Base-by-base conservation (phyloP, 2,888 invertebrate genomes). In the Drosophila quinaria region DNA sequence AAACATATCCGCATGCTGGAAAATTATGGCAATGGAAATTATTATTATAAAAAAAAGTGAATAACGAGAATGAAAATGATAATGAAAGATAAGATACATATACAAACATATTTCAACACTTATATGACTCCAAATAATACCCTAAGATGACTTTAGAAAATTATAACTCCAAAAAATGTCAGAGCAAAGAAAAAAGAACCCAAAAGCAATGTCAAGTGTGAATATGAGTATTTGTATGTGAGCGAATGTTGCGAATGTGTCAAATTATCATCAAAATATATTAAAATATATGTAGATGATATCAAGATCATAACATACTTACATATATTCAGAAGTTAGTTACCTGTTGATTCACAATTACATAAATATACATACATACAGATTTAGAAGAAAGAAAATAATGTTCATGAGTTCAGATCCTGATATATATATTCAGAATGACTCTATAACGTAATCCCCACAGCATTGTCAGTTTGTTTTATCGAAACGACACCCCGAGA, bases 1-100 rank as follows among this genome's bases (percentile, higher is more conserved):
- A 61, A 35, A 70, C 80, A 78, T 78, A 78, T 82, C 81, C 76
- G 65, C 56, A 46, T 51, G 29, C 46, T 75, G 63, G 46, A 58
- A 37, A 37, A 37, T 25, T 25, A 25, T n/a, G 37, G 37, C 37
- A 37, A 37, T 37, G 37, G 4, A n/a, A 37, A 37, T 37, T 5
- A 37, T n/a, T 5, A 37, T 6, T n/a, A 37, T 58, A 47, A 52
- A 33, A 62, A 42, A 35, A 22, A 22, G 4, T 22, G 8, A 25
- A 25, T 39, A 39, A n/a, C 39, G 19, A 42, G n/a, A n/a, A 60
- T 31, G 17, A 35, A 46, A 22, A 22, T 22, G 22, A 22, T 22
- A n/a, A 52, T 56, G 17, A 22, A 39, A 44, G 4, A 22, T 52
- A 19, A 61, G 33, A 70, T 47, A 15, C 17, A 52, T 37, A 46